Evolutionary conservation across 2,797 vertebrate genomes (phyloP).

Genomic region (Molothrus aeneus): DNA sequence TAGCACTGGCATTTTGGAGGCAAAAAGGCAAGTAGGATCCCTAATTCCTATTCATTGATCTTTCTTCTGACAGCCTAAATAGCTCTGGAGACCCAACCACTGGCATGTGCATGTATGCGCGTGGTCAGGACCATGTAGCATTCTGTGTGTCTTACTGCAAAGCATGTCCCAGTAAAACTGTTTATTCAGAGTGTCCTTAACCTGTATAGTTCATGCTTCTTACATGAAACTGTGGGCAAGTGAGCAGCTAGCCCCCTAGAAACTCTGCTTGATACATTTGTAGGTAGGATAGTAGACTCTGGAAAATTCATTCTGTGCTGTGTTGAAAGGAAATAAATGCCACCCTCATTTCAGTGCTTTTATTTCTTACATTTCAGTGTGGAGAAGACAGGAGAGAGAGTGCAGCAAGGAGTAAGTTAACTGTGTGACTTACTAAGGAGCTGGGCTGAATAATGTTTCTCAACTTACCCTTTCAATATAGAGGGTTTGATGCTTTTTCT

Average conservation of each 20-base stretch:
- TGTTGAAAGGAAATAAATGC: neutral
- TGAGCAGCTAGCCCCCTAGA: neutral
- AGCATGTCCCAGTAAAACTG: neutral
- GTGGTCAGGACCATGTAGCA: neutral
- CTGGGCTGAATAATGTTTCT: slow-evolving; percentile 3
- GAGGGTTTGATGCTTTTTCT: slow-evolving; percentile 28
- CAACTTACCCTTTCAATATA: neutral
- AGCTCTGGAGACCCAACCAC: neutral
- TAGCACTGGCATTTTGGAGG: neutral
- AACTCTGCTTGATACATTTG: neutral
- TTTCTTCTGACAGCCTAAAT: neutral
- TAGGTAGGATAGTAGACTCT: neutral
- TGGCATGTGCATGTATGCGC: neutral
- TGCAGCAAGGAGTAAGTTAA: slow-evolving; percentile 20
- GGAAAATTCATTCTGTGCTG: neutral
- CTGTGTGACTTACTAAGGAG: neutral
- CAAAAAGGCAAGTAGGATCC: neutral
- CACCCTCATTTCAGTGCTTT: neutral
- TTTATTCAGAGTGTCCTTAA: neutral
- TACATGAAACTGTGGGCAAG: neutral
- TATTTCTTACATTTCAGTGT: neutral
- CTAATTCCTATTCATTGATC: neutral
- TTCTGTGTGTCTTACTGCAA: neutral
- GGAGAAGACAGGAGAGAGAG: neutral
- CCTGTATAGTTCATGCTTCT: neutral